Base-by-base conservation (phyloP, 2,113 vertebrate species). In the Datnioides undecimradiatus region DNA sequence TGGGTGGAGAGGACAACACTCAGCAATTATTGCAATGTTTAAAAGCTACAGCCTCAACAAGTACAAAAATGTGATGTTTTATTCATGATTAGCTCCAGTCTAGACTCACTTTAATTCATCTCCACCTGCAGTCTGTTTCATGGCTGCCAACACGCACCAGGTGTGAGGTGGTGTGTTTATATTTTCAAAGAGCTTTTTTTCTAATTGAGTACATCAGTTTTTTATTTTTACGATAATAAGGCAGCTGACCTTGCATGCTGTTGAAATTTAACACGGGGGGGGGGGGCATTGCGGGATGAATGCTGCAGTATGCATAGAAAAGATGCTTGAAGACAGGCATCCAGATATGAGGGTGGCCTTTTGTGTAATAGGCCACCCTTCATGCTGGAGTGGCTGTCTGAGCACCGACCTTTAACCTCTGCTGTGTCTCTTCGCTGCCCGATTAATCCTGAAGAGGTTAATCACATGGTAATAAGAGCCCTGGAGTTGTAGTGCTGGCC, bases 21-120 rank as follows among this genome's bases (percentile, higher is more conserved):
- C 66, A 82, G 73, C 52, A 86, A 64, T 83, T 86, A 84, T 63
- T 41, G 54, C 63, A 5, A 54, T 60, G 67, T 41, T 85, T 75
- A 83, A 82, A 83, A 79, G 62, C 76, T 43, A 63, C 67, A 77
- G 75, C 80, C 51, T 84, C 76, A 82, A 84, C 78, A 88, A 86
- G 88, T 86, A 52, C 11, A 29, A 57, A 34, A 76, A 38, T 77
- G 58, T 34, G 36, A 92, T 92, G 80, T 87, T 90, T 93, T 88
- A 91, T 91, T 92, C 91, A 91, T 89, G 85, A 88, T 83, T 68
- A 79, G 82, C 79, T 90, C 80, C 13, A 48, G 73, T 62, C 76
- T 46, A 38, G 80, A 55, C 73, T 79, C 10, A 8, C 88, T 87
- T 85, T 86, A 88, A 87, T 81, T 91, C 83, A 86, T 84, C 80